Evolutionary conservation across 2,888 invertebrate species (phyloP).

Genomic region (Tryphoninae sp.): DNA sequence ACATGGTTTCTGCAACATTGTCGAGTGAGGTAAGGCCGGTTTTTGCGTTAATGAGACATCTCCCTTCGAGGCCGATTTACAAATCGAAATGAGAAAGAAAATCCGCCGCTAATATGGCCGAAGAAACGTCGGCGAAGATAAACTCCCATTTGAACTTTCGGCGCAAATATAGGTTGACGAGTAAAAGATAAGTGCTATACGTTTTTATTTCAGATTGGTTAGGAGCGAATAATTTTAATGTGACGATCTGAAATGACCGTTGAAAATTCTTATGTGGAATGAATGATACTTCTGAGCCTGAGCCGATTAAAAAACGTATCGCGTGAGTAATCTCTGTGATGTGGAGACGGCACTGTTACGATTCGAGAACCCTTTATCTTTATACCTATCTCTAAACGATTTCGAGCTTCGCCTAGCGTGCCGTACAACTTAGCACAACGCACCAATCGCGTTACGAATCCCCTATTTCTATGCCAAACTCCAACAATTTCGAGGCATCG

Average conservation of each 20-base stretch:
- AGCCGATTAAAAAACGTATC: conserved; percentile 51
- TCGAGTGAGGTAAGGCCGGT: not conserved
- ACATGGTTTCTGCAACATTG: not conserved
- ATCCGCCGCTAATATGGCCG: not conserved
- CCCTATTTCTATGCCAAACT: too few species aligned
- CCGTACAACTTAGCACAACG: too few species aligned
- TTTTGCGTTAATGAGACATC: not conserved
- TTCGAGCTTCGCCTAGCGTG: too few species aligned
- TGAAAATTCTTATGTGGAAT: conserved; percentile 41
- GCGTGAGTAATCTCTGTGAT: not conserved
- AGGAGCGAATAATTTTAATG: conserved; percentile 36
- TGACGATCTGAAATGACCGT: not conserved
- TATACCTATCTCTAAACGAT: too few species aligned
- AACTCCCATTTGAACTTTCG: not conserved
- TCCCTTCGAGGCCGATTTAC: not conserved
- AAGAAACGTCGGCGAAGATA: not conserved
- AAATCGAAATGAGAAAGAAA: not conserved
- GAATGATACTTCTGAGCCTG: conserved; percentile 58
- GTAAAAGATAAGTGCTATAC: conserved; percentile 3
- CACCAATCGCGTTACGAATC: too few species aligned
- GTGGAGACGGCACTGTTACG: conserved; percentile 26
- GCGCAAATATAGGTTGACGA: conserved; percentile 19
- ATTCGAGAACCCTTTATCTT: too few species aligned
- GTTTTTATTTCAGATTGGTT: conserved; percentile 44
- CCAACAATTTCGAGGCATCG: too few species aligned